Evolutionary conservation across 2,888 invertebrate genomes (phyloP).

Genomic region (Mycalesis mineus): DNA sequence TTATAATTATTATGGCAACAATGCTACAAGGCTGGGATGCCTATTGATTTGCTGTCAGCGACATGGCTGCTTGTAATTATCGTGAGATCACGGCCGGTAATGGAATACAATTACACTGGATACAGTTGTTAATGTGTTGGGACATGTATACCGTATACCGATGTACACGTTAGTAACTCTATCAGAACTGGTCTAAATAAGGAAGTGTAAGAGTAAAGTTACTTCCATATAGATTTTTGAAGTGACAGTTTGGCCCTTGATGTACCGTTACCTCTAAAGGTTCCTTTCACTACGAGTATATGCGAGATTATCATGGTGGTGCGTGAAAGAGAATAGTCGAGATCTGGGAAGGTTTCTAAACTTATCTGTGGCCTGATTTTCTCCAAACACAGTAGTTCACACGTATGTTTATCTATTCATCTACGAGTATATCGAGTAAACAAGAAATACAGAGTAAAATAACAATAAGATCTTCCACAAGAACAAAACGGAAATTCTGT

Average conservation of each 20-base stretch:
- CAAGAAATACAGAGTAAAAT: background rate
- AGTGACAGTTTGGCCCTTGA: too few relatives aligned
- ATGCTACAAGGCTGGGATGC: constrained; percentile 1
- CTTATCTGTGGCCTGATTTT: too few relatives aligned
- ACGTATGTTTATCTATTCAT: background rate
- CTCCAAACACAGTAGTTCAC: too few relatives aligned
- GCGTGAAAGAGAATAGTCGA: too few relatives aligned
- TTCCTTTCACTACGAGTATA: too few relatives aligned
- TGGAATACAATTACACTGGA: constrained; percentile 10
- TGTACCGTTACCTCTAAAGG: too few relatives aligned
- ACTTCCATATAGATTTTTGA: too few relatives aligned
- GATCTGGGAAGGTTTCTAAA: too few relatives aligned
- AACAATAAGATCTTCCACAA: background rate
- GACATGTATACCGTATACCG: constrained; percentile 7
- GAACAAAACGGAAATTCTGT: constrained; percentile 12
- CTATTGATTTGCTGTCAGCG: constrained; percentile 27
- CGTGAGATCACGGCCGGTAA: constrained; percentile 10
- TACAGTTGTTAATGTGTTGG: constrained; percentile 3
- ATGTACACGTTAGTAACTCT: too few relatives aligned
- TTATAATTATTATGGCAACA: constrained; percentile 21
- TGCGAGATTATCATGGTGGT: too few relatives aligned
- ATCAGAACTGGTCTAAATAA: too few relatives aligned
- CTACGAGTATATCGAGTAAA: background rate
- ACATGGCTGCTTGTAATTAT: constrained; percentile 24
- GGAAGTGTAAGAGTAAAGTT: too few relatives aligned